Evolutionary conservation across 2,888 invertebrate species (phyloP).

Genomic region (Plagiodera versicolora): DNA sequence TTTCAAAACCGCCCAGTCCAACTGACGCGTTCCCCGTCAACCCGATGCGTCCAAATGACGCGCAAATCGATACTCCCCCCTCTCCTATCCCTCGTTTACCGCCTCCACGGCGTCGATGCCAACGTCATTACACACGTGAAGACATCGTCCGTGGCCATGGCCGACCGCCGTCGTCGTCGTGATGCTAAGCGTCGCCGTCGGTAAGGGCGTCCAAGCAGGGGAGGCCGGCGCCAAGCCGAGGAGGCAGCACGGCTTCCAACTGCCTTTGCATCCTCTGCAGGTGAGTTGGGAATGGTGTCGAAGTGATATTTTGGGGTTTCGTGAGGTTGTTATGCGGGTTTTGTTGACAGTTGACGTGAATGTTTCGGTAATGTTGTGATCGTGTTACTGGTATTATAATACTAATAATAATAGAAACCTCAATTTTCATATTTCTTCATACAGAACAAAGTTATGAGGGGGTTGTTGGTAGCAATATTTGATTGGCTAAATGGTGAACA

Average conservation of each 20-base stretch:
- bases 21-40: conserved; percentile 14
- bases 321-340: too few species aligned
- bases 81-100: conserved; percentile 12
- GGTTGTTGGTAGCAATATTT: too few species aligned
- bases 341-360: too few species aligned
- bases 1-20: conserved; percentile 9
- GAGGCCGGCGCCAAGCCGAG: conserved; percentile 57
- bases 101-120: conserved; percentile 20
- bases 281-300: conserved; percentile 48
- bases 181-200: conserved; percentile 43
- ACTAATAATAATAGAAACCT: too few species aligned
- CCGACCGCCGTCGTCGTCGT: conserved; percentile 42
- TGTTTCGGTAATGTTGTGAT: too few species aligned
- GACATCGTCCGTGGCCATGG: conserved; percentile 38
- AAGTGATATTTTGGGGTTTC: too few species aligned
- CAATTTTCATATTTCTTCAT: too few species aligned
- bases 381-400: too few species aligned
- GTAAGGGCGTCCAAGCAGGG: conserved; percentile 36
- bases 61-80: conserved; percentile 32
- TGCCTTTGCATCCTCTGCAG: conserved; percentile 85
- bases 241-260: conserved; percentile 79
- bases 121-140: conserved; percentile 44
- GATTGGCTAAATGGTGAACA: too few species aligned
- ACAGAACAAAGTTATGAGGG: too few species aligned
- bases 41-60: conserved; percentile 20